Base-by-base conservation (phyloP, 1,140 invertebrate species). In the Drosophila hydei region DNA sequence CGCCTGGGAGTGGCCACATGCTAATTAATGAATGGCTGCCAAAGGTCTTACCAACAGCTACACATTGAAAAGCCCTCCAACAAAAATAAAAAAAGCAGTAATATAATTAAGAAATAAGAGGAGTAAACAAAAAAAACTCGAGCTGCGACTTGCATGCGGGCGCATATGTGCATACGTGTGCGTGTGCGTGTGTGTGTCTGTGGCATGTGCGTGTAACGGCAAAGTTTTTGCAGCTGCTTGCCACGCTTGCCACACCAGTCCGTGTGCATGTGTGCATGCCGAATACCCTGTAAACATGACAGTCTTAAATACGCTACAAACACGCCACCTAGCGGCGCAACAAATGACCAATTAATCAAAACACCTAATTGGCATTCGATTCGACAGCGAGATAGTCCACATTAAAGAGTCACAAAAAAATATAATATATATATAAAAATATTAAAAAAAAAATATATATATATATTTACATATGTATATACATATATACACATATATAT, bases 1-100 rank as follows among this genome's bases (percentile, higher is more conserved):
- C 71, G 33, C 50, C 61, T 72, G 77, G 81, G 77, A 77, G 80
- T 80, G 81, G 73, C 77, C 80, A 71, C 77, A 84, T 83, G 79
- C 76, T 84, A 84, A 84, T 84, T 84, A 84, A 84, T 84, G 81
- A 84, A 84, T 64, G 73, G 64, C 72, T 78, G 71, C 58, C 73
- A 76, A 72, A 79, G 72, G 61, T 30, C 42, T 42, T 68, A 40
- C 62, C 62, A 56, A 38, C 52, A 59, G 16, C 54, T 43, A 54
- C 54, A 63, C 42, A 43, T 47, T 52, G 2, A 23, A 18, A 45
- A 38, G 18, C 12, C 12, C 19, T 0, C 5, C 14, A 27, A 16
- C 14, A 47, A 48, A 68, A 30, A 14, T 19, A 36, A 43, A 55
- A 16, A 1, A 43, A 81, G n/a, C n/a, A 81, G 51, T 73, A 83